These are phyloP conservation scores for Hymenopus coronatus DNA, from an alignment of 2,888 invertebrate genomes.

Conservation along the genomic window DNA sequence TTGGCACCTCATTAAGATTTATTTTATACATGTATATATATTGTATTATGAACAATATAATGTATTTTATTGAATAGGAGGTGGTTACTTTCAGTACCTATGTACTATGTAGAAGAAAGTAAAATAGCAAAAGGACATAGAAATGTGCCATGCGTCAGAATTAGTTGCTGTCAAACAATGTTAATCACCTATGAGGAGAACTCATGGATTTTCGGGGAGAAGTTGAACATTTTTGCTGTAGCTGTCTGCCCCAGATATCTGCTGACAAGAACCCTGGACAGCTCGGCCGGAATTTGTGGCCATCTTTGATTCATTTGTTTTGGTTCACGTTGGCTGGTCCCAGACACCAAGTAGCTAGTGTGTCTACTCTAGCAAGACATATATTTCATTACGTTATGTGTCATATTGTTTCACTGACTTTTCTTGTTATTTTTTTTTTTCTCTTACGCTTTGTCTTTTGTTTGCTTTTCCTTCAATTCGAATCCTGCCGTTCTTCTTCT, in stretches of 20 bases:
- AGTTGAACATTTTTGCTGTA: not conserved
- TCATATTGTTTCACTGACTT: constrained; percentile 3
- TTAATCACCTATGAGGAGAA: too few relatives aligned
- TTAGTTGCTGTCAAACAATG: too few relatives aligned
- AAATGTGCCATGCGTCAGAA: too few relatives aligned
- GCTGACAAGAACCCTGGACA: not conserved
- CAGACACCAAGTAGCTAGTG: constrained; percentile 26
- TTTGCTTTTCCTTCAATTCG: not conserved
- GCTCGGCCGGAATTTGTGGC: not conserved
- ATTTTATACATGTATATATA: too few relatives aligned
- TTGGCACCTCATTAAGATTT: too few relatives aligned
- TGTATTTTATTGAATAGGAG: too few relatives aligned
- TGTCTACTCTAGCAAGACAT: constrained; percentile 20
- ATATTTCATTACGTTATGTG: constrained; percentile 30
- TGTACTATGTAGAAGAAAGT: too few relatives aligned
- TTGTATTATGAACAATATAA: too few relatives aligned
- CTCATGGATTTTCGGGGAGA: too few relatives aligned
- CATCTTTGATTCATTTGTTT: constrained; percentile 33
- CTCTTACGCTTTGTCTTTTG: not conserved
- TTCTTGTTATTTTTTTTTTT: not conserved
- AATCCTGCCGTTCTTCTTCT: not conserved
- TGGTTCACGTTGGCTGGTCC: constrained; percentile 31
- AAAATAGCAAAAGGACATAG: too few relatives aligned
- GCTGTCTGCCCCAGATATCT: not conserved
- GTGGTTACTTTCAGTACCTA: too few relatives aligned